These are phyloP conservation scores for Aix galericulata DNA, from an alignment of 2,113 vertebrate species.

Conservation along the genomic window DNA sequence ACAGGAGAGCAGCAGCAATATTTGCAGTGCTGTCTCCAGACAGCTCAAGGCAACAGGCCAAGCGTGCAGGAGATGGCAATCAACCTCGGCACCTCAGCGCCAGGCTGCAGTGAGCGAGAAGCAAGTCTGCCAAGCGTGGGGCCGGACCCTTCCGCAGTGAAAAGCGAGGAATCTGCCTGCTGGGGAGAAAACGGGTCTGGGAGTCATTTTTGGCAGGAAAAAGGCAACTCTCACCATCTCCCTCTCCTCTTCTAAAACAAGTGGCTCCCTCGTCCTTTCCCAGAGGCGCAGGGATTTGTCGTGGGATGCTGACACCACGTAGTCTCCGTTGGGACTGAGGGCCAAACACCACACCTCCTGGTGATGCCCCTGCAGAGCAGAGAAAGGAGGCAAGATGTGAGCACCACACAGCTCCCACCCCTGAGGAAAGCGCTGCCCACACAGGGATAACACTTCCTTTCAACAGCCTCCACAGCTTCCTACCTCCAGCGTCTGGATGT, in stretches of 20 bases:
- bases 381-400: background rate
- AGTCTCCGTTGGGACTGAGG: conserved; percentile 93
- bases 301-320: conserved; percentile 91
- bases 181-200: background rate
- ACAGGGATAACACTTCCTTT: background rate
- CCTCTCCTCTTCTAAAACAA: conserved; percentile 93
- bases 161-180: background rate
- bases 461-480: background rate
- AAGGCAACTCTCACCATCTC: conserved; percentile 85
- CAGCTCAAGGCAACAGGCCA: background rate
- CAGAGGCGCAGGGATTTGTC: conserved; percentile 96
- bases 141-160: background rate
- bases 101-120: background rate
- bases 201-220: background rate
- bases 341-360: conserved; percentile 93
- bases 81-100: background rate
- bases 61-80: background rate
- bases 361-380: conserved; percentile 87
- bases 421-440: background rate
- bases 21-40: background rate
- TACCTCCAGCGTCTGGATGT: conserved; percentile 95
- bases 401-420: background rate
- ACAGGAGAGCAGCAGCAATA: background rate
- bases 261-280: conserved; percentile 93
- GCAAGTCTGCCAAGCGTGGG: background rate